Evolutionary conservation across 2,888 invertebrate genomes (phyloP).

Genomic region (Serripes groenlandicus): DNA sequence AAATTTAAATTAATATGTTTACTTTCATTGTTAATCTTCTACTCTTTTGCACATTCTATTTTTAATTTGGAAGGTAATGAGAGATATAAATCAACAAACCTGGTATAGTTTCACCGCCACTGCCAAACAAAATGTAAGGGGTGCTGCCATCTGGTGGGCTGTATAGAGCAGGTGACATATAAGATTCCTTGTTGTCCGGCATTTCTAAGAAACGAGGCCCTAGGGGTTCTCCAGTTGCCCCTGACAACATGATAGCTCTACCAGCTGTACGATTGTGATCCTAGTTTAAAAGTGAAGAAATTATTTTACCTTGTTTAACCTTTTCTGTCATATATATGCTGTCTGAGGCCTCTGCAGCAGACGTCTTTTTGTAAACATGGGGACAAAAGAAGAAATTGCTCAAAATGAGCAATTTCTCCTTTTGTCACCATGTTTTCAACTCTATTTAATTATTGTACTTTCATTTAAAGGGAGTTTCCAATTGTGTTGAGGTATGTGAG

Average conservation of each 20-base stretch:
- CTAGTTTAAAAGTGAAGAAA: slow-evolving; percentile 55
- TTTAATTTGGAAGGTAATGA: no score
- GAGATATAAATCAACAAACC: no score
- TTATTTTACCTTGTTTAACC: not conserved
- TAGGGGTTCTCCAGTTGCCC: slow-evolving; percentile 79
- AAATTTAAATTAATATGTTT: no score
- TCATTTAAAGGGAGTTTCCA: no score
- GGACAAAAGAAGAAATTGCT: not conserved
- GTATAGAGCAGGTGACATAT: slow-evolving; percentile 83
- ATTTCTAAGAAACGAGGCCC: slow-evolving; percentile 79
- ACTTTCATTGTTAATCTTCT: no score
- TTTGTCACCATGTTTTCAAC: no score
- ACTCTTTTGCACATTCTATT: no score
- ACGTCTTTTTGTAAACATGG: not conserved
- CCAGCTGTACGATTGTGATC: slow-evolving; percentile 76
- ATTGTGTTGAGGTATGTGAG: no score
- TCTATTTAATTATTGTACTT: no score
- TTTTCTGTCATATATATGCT: not conserved
- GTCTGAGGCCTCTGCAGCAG: not conserved
- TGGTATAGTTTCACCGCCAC: slow-evolving; percentile 83
- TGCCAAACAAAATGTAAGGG: slow-evolving; percentile 83
- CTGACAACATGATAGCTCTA: slow-evolving; percentile 82
- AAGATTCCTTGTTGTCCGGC: slow-evolving; percentile 80
- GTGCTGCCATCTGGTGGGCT: slow-evolving; percentile 72
- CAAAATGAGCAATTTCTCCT: not conserved